A percentile compares a stretch with the other conserved stretches of the same genome.
These are phyloP conservation scores for Peribatodes rhomboidaria DNA, from an alignment of 2,888 invertebrate genomes.

Conservation along the genomic window DNA sequence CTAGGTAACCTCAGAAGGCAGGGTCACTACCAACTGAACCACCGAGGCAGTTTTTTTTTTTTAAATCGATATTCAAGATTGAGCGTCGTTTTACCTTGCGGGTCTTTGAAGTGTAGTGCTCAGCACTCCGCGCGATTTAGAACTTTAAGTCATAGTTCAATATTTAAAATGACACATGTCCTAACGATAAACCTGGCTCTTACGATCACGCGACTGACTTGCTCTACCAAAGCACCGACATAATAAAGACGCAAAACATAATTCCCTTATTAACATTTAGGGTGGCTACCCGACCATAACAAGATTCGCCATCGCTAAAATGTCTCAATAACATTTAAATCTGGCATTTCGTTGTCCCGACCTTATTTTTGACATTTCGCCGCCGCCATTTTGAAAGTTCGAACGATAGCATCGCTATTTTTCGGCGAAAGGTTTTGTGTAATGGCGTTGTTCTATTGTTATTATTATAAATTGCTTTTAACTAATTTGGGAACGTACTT, in stretches of 20 bases:
- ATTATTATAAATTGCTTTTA: not conserved
- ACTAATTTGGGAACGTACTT: not conserved
- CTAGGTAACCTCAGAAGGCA: no score
- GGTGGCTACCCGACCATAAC: constrained; percentile 59
- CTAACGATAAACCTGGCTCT: no score
- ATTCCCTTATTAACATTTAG: constrained; percentile 39
- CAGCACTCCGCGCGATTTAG: no score
- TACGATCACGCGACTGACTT: no score
- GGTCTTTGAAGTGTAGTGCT: no score
- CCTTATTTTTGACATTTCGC: constrained; percentile 71
- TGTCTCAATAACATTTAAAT: constrained; percentile 63
- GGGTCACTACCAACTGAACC: no score
- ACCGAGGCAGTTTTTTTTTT: no score
- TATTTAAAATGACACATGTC: no score
- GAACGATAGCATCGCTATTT: constrained; percentile 32
- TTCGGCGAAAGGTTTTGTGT: constrained; percentile 27
- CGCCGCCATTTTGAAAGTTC: constrained; percentile 54
- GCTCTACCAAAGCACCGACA: not conserved
- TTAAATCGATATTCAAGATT: no score
- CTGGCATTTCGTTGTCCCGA: constrained; percentile 57
- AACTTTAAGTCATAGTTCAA: no score
- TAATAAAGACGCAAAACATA: constrained; percentile 16
- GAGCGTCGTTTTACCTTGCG: no score
- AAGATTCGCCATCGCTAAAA: constrained; percentile 56
- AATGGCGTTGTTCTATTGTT: constrained; percentile 3